Conservation (phyloP, 2,797 vertebrate genomes). For the Ptychadena robeensis region DNA sequence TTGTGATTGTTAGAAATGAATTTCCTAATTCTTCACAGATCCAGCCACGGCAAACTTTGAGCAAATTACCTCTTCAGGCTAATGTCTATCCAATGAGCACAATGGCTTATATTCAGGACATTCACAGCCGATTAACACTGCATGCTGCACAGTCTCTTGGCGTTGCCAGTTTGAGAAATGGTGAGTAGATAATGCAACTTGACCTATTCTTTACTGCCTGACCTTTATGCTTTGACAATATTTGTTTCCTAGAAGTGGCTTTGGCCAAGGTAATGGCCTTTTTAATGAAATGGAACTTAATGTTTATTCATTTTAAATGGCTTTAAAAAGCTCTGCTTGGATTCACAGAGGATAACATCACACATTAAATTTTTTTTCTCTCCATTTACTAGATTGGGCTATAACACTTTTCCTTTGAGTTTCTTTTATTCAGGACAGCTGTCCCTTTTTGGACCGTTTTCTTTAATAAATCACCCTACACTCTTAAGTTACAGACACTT, state of each 20-base stretch:
- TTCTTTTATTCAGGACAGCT: too few species aligned
- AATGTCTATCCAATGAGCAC: constrained; percentile 92
- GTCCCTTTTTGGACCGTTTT: too few species aligned
- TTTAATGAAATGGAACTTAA: constrained; percentile 9
- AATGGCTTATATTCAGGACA: constrained; percentile 86
- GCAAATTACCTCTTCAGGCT: constrained; percentile 89
- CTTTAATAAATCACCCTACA: too few species aligned
- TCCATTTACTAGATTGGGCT: too few species aligned
- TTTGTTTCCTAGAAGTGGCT: constrained; percentile 7
- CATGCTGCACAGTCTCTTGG: constrained; percentile 88
- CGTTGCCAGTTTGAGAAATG: constrained; percentile 80
- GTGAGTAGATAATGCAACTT: constrained; percentile 67
- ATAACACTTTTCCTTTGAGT: too few species aligned
- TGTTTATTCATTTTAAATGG: constrained; percentile 30
- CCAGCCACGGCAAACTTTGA: constrained; percentile 83
- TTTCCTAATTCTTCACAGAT: constrained; percentile 75
- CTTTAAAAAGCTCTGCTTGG: not conserved
- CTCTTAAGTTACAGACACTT: too few species aligned
- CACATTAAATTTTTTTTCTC: too few species aligned
- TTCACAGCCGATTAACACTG: constrained; percentile 76
- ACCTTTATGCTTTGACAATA: constrained; percentile 8
- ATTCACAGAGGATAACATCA: not conserved
- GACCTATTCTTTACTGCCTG: not conserved
- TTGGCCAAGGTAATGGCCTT: constrained; percentile 3
- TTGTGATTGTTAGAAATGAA: not conserved